Evolutionary conservation across 2,888 invertebrate species (phyloP).

Genomic region (Plusia festucae): DNA sequence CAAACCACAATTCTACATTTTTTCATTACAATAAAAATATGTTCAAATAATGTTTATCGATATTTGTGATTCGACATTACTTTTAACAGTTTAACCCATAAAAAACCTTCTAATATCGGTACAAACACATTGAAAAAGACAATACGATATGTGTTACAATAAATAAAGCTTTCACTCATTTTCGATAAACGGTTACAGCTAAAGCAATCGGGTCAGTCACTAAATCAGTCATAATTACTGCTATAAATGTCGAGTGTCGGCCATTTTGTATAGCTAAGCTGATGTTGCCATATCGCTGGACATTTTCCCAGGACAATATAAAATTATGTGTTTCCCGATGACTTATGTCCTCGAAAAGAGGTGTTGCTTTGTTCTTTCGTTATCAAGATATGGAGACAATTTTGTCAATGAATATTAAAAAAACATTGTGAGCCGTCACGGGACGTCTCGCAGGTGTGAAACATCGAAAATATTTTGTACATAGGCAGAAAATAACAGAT

Average conservation of each 20-base stretch:
- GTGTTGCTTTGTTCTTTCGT: background rate
- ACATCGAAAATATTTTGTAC: no score
- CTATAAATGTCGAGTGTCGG: conserved; percentile 58
- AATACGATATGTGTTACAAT: conserved; percentile 44
- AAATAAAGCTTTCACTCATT: conserved; percentile 49
- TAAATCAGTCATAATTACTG: conserved; percentile 69
- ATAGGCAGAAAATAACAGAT: no score
- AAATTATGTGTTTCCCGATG: background rate
- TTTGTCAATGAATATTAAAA: background rate
- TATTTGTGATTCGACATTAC: conserved; percentile 11
- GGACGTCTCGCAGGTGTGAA: no score
- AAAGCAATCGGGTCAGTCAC: conserved; percentile 51
- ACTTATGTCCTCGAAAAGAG: background rate
- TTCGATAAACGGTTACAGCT: conserved; percentile 52
- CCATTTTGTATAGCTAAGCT: conserved; percentile 42
- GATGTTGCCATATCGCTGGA: conserved; percentile 29
- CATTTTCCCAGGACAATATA: background rate
- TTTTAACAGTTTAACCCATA: conserved; percentile 33
- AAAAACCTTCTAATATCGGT: conserved; percentile 42
- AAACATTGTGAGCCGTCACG: no score
- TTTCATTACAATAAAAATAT: no score
- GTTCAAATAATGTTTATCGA: background rate
- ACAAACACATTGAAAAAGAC: conserved; percentile 42
- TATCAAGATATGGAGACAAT: background rate
- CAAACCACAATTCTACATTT: no score